A percentile compares a stretch with the other conserved stretches of the same genome.
These are phyloP conservation scores for Psittacara wagleri DNA, from an alignment of 2,113 vertebrate genomes.

Conservation along the genomic window DNA sequence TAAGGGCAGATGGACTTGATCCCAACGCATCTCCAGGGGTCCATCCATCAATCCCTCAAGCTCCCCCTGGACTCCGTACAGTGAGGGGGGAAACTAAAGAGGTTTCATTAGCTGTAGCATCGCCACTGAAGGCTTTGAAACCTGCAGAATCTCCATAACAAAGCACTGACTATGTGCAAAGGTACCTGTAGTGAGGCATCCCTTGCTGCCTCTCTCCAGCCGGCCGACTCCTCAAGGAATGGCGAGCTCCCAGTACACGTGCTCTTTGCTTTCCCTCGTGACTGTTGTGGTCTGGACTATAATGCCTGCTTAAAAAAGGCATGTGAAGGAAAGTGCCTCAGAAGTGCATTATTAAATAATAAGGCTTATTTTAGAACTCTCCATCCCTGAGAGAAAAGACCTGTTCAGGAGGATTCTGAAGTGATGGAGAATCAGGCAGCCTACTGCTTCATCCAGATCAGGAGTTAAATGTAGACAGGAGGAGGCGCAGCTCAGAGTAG, in stretches of 20 bases:
- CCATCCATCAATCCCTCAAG: background rate
- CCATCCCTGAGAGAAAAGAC: background rate
- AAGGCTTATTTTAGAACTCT: background rate
- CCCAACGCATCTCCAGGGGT: background rate
- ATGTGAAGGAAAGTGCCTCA: background rate
- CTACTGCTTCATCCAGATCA: background rate
- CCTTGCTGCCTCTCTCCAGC: background rate
- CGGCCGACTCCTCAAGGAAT: background rate
- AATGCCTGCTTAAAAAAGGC: background rate
- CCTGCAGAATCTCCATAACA: background rate
- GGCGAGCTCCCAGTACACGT: background rate
- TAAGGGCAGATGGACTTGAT: slow-evolving; percentile 3
- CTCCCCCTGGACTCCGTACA: background rate
- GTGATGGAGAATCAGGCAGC: background rate
- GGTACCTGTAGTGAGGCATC: background rate
- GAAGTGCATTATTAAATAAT: background rate
- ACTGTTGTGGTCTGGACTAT: background rate
- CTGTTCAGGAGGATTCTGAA: background rate
- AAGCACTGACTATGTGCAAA: background rate
- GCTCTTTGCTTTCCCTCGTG: background rate
- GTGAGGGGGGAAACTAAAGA: background rate
- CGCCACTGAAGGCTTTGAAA: background rate
- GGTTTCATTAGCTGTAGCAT: background rate
- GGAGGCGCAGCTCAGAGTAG: background rate
- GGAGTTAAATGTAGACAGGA: background rate